Evolutionary conservation across 1,140 invertebrate species (phyloP).

Genomic region (Drosophila erecta): DNA sequence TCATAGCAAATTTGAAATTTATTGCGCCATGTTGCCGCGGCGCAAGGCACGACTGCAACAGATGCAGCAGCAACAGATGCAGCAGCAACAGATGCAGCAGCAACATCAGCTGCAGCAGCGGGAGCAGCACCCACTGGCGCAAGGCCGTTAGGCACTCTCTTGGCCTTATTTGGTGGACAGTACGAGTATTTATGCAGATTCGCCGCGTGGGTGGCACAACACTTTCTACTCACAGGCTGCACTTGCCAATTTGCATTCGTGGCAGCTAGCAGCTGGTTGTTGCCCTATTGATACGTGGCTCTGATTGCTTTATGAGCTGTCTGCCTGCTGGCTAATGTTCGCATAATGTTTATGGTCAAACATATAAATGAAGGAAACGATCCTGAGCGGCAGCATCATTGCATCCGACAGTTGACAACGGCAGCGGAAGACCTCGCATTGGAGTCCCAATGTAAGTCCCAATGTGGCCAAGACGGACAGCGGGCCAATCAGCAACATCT

Average conservation of each 20-base stretch:
- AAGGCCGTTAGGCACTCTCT: constrained; percentile 45
- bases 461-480: constrained; percentile 15
- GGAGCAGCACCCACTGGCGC: constrained; percentile 61
- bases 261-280: constrained; percentile 19
- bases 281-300: constrained; percentile 32
- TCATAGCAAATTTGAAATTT: constrained; percentile 82
- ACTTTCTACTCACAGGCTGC: constrained; percentile 65
- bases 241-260: constrained; percentile 57
- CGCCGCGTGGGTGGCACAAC: constrained; percentile 64
- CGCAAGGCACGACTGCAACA: constrained; percentile 54
- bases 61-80: constrained; percentile 35
- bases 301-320: constrained; percentile 60
- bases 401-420: constrained; percentile 77
- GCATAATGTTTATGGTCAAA: constrained; percentile 61
- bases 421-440: constrained; percentile 29
- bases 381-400: constrained; percentile 26
- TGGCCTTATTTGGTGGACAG: constrained; percentile 64
- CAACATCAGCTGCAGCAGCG: constrained; percentile 30
- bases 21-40: constrained; percentile 57
- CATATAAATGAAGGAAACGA: constrained; percentile 43
- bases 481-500: constrained; percentile 78
- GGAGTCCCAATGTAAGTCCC: not conserved
- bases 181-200: constrained; percentile 64
- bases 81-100: constrained; percentile 35
- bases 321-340: constrained; percentile 39